Percentiles rank a stretch among this genome's conserved stretches.
Evolutionary conservation across 1,140 invertebrate genomes (phyloP).

Genomic region (Acyrthosiphon pisum): DNA sequence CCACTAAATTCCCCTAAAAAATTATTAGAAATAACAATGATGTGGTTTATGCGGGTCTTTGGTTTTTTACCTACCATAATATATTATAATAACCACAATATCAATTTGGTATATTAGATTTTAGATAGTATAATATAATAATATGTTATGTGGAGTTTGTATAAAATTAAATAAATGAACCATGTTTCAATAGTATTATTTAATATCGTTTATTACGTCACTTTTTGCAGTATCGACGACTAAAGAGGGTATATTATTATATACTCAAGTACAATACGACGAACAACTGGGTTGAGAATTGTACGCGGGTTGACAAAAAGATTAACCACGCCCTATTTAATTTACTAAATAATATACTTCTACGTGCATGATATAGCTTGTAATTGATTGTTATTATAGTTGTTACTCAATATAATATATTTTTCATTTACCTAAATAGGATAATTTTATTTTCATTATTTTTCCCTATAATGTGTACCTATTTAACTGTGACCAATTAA

Average conservation of each 20-base stretch:
- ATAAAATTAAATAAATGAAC: neutral
- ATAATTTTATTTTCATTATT: no score
- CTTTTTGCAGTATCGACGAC: neutral
- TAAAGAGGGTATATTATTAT: neutral
- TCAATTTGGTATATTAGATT: slow-evolving; percentile 14
- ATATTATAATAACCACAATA: neutral
- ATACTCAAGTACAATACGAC: neutral
- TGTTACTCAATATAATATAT: neutral
- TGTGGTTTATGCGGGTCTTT: neutral
- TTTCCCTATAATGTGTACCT: no score
- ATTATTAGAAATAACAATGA: neutral
- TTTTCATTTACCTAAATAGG: no score
- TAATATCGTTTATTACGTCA: neutral
- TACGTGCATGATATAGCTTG: neutral
- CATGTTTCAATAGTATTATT: neutral
- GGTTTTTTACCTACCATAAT: neutral
- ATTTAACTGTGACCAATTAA: no score
- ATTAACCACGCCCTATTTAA: slow-evolving; percentile 8
- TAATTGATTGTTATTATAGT: neutral
- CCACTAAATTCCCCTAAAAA: neutral
- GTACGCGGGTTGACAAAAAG: neutral
- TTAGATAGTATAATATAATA: neutral
- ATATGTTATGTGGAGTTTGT: neutral
- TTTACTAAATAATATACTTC: neutral
- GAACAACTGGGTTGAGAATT: neutral